These are phyloP conservation scores for Orthonychiurus folsomi DNA, from an alignment of 2,888 invertebrate genomes.

Conservation along the genomic window DNA sequence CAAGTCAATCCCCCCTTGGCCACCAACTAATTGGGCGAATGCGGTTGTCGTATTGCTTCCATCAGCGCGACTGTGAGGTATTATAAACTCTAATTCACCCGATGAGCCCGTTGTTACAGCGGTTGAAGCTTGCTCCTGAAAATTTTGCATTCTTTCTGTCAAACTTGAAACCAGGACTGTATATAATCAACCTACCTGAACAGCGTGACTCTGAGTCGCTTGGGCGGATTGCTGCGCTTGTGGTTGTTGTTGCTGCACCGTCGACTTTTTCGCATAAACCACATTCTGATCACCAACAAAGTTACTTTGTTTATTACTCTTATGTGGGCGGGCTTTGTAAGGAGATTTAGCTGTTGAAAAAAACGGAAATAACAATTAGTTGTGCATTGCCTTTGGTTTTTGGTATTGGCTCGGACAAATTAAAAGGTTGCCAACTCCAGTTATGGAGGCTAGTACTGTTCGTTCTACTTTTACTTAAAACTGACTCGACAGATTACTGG, in stretches of 20 bases:
- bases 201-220: background rate
- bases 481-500: no score
- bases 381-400: no score
- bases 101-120: slow-evolving; percentile 18
- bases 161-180: background rate
- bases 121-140: slow-evolving; percentile 13
- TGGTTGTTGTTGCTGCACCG: slow-evolving; percentile 15
- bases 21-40: slow-evolving; percentile 20
- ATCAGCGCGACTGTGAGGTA: slow-evolving; percentile 24
- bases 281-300: slow-evolving; percentile 18
- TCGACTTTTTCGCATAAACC: slow-evolving; percentile 35
- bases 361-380: background rate
- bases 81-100: slow-evolving; percentile 37
- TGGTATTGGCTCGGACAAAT: no score
- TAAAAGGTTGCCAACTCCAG: no score
- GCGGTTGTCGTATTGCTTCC: slow-evolving; percentile 20
- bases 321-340: slow-evolving; percentile 45
- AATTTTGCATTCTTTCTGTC: background rate
- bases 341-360: slow-evolving; percentile 46
- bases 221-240: slow-evolving; percentile 9
- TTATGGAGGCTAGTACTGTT: no score
- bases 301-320: slow-evolving; percentile 23
- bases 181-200: background rate
- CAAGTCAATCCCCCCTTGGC: slow-evolving; percentile 28
- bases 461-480: no score